Conservation (phyloP, 2,113 vertebrate species). For the Talpa occidentalis region DNA sequence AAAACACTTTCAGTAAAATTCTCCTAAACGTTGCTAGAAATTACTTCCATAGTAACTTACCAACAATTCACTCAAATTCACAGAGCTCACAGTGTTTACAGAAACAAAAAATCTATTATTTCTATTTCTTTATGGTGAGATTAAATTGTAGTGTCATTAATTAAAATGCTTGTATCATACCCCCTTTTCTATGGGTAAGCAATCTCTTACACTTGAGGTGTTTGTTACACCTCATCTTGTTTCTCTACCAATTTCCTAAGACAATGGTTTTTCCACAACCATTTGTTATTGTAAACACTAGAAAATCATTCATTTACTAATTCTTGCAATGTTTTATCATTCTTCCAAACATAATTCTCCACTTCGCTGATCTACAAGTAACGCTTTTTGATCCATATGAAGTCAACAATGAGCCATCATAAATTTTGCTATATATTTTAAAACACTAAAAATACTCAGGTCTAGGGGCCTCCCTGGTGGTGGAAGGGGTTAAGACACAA, state of each 20-base stretch:
- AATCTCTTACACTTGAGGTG: background rate
- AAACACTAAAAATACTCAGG: background rate
- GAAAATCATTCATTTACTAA: constrained; percentile 18
- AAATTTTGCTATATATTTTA: background rate
- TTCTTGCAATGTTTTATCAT: background rate
- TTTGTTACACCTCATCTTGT: background rate
- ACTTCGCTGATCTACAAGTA: background rate
- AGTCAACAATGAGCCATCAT: background rate
- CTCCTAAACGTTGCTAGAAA: constrained; percentile 24
- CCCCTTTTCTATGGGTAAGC: background rate
- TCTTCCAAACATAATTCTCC: constrained; percentile 41
- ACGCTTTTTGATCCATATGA: background rate
- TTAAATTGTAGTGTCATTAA: background rate
- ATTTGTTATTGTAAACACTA: constrained; percentile 6
- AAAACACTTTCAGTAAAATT: background rate
- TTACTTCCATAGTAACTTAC: background rate
- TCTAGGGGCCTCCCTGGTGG: no score
- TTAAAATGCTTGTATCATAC: background rate
- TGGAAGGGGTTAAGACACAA: no score
- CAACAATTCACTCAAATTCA: constrained; percentile 37
- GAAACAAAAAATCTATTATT: background rate
- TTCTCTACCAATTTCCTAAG: background rate
- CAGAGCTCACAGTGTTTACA: background rate
- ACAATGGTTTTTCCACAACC: background rate
- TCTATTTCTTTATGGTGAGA: constrained; percentile 14